Conservation (phyloP, 2,113 vertebrate genomes). For the Myiopsitta monachus region DNA sequence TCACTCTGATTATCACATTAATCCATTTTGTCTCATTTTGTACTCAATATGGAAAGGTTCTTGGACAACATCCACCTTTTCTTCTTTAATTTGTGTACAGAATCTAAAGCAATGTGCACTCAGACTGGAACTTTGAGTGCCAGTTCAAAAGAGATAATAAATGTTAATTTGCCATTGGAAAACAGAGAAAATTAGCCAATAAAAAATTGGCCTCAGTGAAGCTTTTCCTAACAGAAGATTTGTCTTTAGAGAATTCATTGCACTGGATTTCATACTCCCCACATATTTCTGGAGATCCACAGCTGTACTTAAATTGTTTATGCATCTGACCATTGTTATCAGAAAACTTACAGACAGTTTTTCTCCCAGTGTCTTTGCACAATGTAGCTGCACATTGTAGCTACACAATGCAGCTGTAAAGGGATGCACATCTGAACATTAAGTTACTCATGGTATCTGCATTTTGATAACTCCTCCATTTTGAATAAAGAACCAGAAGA, state of each 20-base stretch:
- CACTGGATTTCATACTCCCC: background rate
- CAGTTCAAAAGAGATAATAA: background rate
- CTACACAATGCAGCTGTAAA: background rate
- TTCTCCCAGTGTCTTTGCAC: background rate
- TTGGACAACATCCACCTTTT: background rate
- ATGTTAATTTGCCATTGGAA: background rate
- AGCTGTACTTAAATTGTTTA: background rate
- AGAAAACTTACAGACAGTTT: background rate
- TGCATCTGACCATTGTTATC: background rate
- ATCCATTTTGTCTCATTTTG: background rate
- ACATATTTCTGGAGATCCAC: background rate
- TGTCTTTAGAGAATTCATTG: background rate
- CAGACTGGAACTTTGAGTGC: background rate
- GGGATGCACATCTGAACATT: conserved; percentile 47
- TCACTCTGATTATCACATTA: background rate
- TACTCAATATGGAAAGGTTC: background rate
- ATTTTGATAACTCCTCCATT: conserved; percentile 72
- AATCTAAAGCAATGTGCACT: background rate
- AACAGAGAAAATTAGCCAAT: background rate
- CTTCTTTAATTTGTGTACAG: background rate
- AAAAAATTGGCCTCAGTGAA: background rate
- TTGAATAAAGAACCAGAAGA: conserved; percentile 55
- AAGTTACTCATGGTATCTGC: conserved; percentile 70
- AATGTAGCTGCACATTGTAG: background rate
- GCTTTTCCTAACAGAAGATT: background rate